Evolutionary conservation across 2,113 vertebrate genomes (phyloP).

Genomic region (Acanthisitta chloris): DNA sequence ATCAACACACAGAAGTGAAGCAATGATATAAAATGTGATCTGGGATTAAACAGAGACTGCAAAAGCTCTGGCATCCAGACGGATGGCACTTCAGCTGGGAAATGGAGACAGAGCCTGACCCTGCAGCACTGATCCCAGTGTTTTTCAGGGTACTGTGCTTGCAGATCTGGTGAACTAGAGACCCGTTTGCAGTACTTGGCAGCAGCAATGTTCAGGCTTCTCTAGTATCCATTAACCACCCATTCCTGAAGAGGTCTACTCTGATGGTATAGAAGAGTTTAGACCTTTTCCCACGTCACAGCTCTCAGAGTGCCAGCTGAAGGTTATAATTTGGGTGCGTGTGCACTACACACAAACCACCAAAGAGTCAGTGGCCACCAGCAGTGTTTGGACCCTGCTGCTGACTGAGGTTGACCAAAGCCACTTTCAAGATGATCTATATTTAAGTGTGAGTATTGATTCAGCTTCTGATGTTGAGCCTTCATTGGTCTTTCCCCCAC

Average conservation of each 20-base stretch:
- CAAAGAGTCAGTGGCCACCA: neutral
- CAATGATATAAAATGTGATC: neutral
- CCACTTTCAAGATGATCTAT: neutral
- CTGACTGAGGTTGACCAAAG: neutral
- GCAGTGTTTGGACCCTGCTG: neutral
- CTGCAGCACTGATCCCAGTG: neutral
- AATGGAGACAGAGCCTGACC: neutral
- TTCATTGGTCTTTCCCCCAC: accelerated
- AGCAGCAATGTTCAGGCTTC: neutral
- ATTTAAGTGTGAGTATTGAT: neutral
- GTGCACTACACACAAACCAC: neutral
- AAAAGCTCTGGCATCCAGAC: neutral
- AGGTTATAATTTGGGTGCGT: neutral
- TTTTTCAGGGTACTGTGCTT: neutral
- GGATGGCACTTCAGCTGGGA: neutral
- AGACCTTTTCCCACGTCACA: neutral
- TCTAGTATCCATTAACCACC: neutral
- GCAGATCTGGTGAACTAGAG: neutral
- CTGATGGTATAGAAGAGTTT: neutral
- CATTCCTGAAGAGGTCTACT: neutral
- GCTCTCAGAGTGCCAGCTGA: neutral
- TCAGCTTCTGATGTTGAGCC: neutral
- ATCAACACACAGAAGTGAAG: neutral
- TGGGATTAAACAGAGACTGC: neutral
- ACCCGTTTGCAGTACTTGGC: neutral